Evolutionary conservation across 2,797 vertebrate species (phyloP).

Genomic region (Tenualosa ilisha): DNA sequence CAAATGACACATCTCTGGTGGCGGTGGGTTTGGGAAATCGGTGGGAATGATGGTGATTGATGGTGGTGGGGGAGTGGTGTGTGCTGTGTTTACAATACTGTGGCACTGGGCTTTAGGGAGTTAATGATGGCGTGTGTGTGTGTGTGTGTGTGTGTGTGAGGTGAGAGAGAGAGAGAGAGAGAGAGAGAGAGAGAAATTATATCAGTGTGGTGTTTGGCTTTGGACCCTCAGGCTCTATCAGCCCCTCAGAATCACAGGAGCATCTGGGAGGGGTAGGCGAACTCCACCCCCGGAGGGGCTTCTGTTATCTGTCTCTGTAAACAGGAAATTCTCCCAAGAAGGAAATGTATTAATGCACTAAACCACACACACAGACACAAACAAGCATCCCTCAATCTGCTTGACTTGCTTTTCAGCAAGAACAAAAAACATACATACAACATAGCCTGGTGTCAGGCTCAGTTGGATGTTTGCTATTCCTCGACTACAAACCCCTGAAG

Average conservation of each 20-base stretch:
- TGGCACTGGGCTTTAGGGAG: background rate
- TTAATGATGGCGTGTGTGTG: background rate
- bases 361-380: background rate
- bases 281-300: slow-evolving; percentile 40
- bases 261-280: background rate
- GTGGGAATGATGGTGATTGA: background rate
- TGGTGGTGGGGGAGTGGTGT: slow-evolving; percentile 29
- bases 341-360: slow-evolving; percentile 35
- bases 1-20: background rate
- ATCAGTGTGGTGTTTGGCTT: background rate
- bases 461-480: background rate
- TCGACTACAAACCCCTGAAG: background rate
- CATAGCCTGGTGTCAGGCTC: background rate
- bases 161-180: too few species aligned
- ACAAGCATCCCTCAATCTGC: background rate
- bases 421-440: background rate
- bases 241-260: slow-evolving; percentile 46
- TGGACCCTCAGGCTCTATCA: background rate
- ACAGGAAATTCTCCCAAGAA: slow-evolving; percentile 63
- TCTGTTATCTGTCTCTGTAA: slow-evolving; percentile 50
- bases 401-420: background rate
- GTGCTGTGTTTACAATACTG: background rate
- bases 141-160: background rate
- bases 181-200: background rate
- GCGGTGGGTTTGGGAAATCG: background rate